Evolutionary conservation across 2,797 vertebrate genomes (phyloP).

Genomic region (Columba guinea): DNA sequence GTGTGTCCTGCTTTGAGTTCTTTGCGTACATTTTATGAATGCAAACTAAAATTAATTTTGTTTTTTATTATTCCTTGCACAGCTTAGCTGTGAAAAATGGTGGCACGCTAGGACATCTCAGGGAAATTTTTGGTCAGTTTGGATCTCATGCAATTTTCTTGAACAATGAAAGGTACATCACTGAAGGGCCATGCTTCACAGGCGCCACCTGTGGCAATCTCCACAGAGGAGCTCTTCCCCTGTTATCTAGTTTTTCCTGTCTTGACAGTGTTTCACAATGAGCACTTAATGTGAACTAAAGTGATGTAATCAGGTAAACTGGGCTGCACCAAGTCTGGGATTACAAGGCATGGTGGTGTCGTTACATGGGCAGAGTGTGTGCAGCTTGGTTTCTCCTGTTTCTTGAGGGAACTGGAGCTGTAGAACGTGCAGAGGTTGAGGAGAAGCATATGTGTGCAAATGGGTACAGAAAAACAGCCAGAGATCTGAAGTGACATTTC

Average conservation of each 20-base stretch:
- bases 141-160: neutral
- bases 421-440: fast-evolving
- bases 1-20: neutral
- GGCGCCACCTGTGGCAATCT: neutral
- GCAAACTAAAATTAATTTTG: neutral
- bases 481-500: neutral
- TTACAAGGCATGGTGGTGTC: neutral
- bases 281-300: neutral
- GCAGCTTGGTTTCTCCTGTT: fast-evolving
- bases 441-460: neutral
- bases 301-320: neutral
- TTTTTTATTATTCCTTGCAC: neutral
- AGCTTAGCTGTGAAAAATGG: neutral
- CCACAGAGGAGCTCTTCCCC: neutral
- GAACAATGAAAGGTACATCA: neutral
- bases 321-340: neutral
- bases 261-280: slow-evolving; percentile 30
- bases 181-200: neutral
- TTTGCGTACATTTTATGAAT: neutral
- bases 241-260: slow-evolving; percentile 55
- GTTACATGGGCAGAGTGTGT: neutral
- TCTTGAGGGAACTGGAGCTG: fast-evolving
- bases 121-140: neutral
- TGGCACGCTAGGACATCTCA: neutral
- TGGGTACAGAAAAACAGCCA: neutral